Evolutionary conservation across 1,140 invertebrate genomes (phyloP), one percentile per base, ranked within the genome.

Genomic region (Gonioctena quinquepunctata): DNA sequence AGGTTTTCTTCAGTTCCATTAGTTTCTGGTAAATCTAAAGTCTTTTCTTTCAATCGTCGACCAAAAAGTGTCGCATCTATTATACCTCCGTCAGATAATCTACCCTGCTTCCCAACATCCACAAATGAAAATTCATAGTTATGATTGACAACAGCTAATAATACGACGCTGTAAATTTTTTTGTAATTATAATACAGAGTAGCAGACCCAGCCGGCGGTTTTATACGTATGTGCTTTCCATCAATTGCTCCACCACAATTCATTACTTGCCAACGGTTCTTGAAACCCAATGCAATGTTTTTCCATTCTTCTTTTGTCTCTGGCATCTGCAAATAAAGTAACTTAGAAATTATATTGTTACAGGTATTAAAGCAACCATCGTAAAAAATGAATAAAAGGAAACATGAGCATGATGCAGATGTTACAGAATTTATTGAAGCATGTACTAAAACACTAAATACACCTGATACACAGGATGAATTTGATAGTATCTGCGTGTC

Each of bases 101-200:
- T 42, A 3, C 42, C 62, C 18, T 64, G 42, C 19, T 64, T 64
- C 5, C 42, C 62, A 21, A 64, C 19, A 49, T 64, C 62, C 8
- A 64, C 33, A 26, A 48, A 63, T 5, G 63, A 13, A 50, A 69
- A 69, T 69, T 69, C 60, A 18, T 69, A 63, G n/a, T 64, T 50
- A 1, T 27, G 13, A 48, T 64, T 48, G 16, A 50, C 62, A 21
- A 64, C 18, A 13, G 19, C 28, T 18, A 48, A 18, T 21, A 64
- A 19, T 6, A 69, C 26, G n/a, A 69, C 52, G 22, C 33, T 62
- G 26, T 63, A 69, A 63, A 69, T 63, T 16, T 66, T 50, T 21
- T 66, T 66, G 26, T 52, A 66, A n/a, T 56, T 54, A 22, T 66
- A 66, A 66, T 66, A 66, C 25, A 8, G 21, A 3, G 64, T 49